Conservation (phyloP, 1,140 invertebrate species). For the Drosophila pandora region DNA sequence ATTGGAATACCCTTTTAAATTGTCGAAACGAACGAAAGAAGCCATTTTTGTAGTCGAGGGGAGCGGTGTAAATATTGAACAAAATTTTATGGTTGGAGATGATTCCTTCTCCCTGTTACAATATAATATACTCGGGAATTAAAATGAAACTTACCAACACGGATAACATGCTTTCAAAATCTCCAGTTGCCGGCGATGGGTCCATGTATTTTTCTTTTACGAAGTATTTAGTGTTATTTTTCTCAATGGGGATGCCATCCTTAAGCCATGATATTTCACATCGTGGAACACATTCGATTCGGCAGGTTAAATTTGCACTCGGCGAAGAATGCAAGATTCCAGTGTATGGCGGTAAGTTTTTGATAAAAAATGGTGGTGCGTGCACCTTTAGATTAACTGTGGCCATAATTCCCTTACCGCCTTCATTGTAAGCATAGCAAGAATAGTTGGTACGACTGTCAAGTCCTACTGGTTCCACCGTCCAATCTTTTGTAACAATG, state of each 20-base stretch:
- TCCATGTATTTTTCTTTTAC: constrained; percentile 87
- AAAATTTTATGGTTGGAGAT: too few species aligned
- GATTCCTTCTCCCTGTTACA: too few species aligned
- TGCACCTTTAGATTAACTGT: constrained; percentile 90
- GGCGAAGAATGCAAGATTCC: constrained; percentile 88
- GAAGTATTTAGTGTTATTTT: constrained; percentile 87
- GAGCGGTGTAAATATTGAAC: too few species aligned
- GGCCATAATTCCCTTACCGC: constrained; percentile 90
- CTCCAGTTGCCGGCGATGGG: constrained; percentile 89
- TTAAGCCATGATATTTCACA: constrained; percentile 94
- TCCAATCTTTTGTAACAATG: constrained; percentile 89
- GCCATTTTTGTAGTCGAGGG: too few species aligned
- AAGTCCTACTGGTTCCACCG: constrained; percentile 91
- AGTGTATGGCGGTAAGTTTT: constrained; percentile 90
- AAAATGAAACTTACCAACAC: constrained; percentile 86
- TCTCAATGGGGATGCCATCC: constrained; percentile 88
- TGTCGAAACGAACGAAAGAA: too few species aligned
- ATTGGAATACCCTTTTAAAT: too few species aligned
- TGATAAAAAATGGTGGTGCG: constrained; percentile 94
- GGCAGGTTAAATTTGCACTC: constrained; percentile 92
- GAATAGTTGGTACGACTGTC: constrained; percentile 94
- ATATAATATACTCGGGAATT: not conserved
- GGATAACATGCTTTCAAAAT: constrained; percentile 94
- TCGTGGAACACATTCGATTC: constrained; percentile 94
- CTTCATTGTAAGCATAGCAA: constrained; percentile 92